phyloP scores from a whole-genome alignment of 2,888 invertebrate species.

The Pammene fasciana region DNA sequence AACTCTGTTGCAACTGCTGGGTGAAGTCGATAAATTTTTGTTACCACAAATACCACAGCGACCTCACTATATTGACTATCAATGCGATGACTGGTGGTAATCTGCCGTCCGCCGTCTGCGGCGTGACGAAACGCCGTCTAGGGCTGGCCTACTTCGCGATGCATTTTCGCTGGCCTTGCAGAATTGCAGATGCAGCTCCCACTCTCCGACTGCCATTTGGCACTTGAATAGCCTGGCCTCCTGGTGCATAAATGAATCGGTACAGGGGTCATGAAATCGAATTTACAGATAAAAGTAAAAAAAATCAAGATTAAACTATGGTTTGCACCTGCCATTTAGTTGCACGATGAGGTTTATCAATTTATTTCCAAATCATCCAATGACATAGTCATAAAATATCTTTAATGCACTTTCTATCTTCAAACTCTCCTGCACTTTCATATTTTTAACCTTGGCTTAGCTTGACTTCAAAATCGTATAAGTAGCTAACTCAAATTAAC shows the following conservation, averaged over 20 bases:
- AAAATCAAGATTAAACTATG: too few relatives aligned
- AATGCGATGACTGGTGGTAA: neutral
- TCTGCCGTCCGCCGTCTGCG: neutral
- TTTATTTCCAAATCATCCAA: too few relatives aligned
- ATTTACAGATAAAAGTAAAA: too few relatives aligned
- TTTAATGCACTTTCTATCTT: too few relatives aligned
- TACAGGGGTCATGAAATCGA: too few relatives aligned
- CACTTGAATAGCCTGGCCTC: neutral
- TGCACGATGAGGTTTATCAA: too few relatives aligned
- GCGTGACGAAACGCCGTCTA: constrained; percentile 35
- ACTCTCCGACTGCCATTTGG: constrained; percentile 9
- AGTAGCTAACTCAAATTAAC: constrained; percentile 9
- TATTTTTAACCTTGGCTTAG: constrained; percentile 1
- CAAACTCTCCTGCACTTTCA: too few relatives aligned
- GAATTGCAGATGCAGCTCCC: constrained; percentile 49
- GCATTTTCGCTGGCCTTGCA: constrained; percentile 67
- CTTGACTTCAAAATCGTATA: neutral
- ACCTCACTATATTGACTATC: neutral
- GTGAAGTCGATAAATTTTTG: too few relatives aligned
- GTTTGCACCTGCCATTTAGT: too few relatives aligned
- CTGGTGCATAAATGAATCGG: too few relatives aligned
- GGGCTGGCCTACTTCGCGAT: constrained; percentile 61
- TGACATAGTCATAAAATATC: too few relatives aligned
- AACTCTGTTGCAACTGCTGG: too few relatives aligned
- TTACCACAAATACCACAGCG: neutral